Percentiles rank a stretch among this genome's conserved stretches.
These are phyloP conservation scores for Therioaphis trifolii DNA, from an alignment of 2,888 invertebrate genomes.

Conservation along the genomic window DNA sequence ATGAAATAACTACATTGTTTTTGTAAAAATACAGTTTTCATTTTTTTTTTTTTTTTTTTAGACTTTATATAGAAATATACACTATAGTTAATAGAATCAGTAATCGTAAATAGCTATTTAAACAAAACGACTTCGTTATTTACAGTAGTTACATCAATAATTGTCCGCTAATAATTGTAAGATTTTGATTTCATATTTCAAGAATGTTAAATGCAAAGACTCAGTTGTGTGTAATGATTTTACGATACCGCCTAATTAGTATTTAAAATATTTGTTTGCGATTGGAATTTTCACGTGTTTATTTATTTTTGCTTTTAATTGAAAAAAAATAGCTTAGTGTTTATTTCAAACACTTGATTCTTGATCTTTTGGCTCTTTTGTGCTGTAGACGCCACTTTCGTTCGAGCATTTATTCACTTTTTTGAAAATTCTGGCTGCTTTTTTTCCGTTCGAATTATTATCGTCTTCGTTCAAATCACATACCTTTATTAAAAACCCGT, in stretches of 20 bases:
- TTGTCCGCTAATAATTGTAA: too few species aligned
- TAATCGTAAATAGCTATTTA: too few species aligned
- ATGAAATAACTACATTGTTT: background rate
- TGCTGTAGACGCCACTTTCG: slow-evolving; percentile 5
- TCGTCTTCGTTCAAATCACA: slow-evolving; percentile 38
- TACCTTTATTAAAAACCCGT: slow-evolving; percentile 19
- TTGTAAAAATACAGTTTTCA: slow-evolving; percentile 23
- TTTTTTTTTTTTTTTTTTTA: background rate
- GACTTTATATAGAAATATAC: background rate
- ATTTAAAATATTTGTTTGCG: too few species aligned
- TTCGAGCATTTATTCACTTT: background rate
- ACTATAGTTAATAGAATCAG: background rate
- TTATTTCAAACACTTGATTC: slow-evolving; percentile 16
- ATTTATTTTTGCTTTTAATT: too few species aligned
- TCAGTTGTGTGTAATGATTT: background rate
- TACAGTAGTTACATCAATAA: background rate
- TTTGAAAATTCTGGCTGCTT: slow-evolving; percentile 22
- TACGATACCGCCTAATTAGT: background rate
- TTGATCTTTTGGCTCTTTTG: background rate
- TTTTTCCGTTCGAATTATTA: background rate
- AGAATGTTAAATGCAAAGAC: slow-evolving; percentile 22
- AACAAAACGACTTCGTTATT: background rate
- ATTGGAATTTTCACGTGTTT: too few species aligned
- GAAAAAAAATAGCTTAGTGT: too few species aligned
- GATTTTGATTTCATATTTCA: slow-evolving; percentile 44